phyloP scores from a whole-genome alignment of 2,888 invertebrate species.

The Ptilodon capucinus region DNA sequence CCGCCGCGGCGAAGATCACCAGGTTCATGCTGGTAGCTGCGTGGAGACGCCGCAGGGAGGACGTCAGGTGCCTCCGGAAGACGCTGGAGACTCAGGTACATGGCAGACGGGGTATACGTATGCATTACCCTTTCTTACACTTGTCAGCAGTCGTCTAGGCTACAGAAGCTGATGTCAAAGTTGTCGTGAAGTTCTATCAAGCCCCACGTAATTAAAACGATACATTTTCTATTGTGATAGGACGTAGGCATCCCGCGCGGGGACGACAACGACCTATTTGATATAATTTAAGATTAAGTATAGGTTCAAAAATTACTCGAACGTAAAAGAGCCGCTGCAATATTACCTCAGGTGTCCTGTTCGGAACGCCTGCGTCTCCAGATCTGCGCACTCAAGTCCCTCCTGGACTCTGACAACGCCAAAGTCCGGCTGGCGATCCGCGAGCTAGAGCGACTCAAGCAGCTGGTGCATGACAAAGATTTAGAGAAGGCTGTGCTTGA shows the following conservation, averaged over 20 bases:
- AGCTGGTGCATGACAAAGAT: constrained; percentile 67
- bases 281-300: no score
- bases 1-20: constrained; percentile 71
- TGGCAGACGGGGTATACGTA: no score
- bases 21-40: constrained; percentile 74
- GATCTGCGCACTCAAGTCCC: constrained; percentile 80
- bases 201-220: no score
- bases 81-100: constrained; percentile 69
- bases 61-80: constrained; percentile 67
- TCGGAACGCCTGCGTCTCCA: constrained; percentile 81
- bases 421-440: constrained; percentile 74
- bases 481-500: constrained; percentile 69
- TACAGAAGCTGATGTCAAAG: no score
- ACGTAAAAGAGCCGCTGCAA: no score
- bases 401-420: constrained; percentile 82
- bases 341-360: constrained; percentile 50
- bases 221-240: no score
- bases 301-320: no score
- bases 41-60: constrained; percentile 79
- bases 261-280: no score
- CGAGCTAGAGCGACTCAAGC: constrained; percentile 75
- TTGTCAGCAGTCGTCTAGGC: no score
- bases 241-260: no score
- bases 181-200: no score
- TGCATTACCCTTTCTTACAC: no score